These are phyloP conservation scores for Anthophora plumipes DNA, from an alignment of 2,888 invertebrate species.

Conservation along the genomic window DNA sequence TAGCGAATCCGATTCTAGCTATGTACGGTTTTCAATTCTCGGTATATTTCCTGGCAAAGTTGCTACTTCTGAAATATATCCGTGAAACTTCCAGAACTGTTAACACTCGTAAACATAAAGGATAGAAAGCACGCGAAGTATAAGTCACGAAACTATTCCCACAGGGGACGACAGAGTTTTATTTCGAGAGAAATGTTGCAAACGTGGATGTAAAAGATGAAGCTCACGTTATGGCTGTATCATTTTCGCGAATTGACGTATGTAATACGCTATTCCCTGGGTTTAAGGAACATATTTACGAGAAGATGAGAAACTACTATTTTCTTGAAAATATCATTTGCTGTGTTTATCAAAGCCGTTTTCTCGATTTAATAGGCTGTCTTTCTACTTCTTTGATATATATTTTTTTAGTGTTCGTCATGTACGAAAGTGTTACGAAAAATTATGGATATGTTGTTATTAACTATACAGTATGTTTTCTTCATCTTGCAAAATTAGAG, in stretches of 20 bases:
- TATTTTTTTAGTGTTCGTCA: too few species aligned
- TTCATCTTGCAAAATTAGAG: too few species aligned
- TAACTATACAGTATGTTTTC: too few species aligned
- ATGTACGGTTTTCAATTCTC: slow-evolving; percentile 28
- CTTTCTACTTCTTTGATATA: background rate
- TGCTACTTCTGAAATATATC: slow-evolving; percentile 25
- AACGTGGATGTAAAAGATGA: slow-evolving; percentile 11
- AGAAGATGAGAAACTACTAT: background rate
- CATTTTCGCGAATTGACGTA: slow-evolving; percentile 7
- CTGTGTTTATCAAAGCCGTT: background rate
- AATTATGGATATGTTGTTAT: too few species aligned
- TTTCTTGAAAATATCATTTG: background rate
- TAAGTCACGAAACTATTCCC: slow-evolving; percentile 19
- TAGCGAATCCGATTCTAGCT: slow-evolving; percentile 5
- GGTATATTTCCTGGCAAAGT: slow-evolving; percentile 6
- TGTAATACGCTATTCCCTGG: slow-evolving; percentile 1
- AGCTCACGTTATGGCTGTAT: slow-evolving; percentile 15
- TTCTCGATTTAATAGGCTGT: background rate
- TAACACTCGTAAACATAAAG: slow-evolving; percentile 40
- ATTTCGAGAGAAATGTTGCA: slow-evolving; percentile 22
- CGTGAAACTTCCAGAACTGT: slow-evolving; percentile 30
- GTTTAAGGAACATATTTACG: background rate
- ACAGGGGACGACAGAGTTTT: slow-evolving; percentile 29
- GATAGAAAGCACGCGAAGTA: slow-evolving; percentile 23
- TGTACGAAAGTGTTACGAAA: too few species aligned